Evolutionary conservation across 2,888 invertebrate genomes (phyloP).

Genomic region (Agapostemon virescens): DNA sequence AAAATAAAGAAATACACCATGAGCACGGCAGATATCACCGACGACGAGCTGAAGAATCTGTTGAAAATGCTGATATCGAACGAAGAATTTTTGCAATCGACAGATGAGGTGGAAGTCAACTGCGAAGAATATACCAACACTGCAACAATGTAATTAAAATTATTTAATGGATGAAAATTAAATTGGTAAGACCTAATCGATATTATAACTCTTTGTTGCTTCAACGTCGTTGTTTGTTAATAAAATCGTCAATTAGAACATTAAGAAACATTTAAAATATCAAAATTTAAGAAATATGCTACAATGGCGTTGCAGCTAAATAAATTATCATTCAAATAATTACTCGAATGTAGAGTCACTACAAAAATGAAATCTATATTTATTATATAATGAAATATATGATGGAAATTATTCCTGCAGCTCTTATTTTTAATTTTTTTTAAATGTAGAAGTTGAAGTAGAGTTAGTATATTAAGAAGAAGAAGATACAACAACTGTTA

Average conservation of each 20-base stretch:
- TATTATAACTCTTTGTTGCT: background rate
- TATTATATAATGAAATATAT: background rate
- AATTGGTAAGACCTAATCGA: background rate
- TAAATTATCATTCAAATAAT: background rate
- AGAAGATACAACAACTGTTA: background rate
- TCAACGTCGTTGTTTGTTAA: background rate
- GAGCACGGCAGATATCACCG: slow-evolving; percentile 21
- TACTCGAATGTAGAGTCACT: background rate
- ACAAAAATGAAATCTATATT: background rate
- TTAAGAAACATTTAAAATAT: no score
- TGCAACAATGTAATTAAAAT: background rate
- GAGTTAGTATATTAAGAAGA: background rate
- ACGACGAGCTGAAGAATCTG: slow-evolving; percentile 24
- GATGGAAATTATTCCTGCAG: background rate
- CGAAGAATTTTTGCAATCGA: slow-evolving; percentile 21
- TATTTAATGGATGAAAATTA: background rate
- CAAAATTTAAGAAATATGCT: background rate
- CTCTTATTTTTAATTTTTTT: background rate
- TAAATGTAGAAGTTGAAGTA: no score
- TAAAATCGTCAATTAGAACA: no score
- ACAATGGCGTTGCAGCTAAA: background rate
- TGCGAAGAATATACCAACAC: background rate
- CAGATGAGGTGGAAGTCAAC: background rate
- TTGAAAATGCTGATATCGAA: slow-evolving; percentile 31
- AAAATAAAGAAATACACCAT: slow-evolving; percentile 51